Evolutionary conservation across 2,888 invertebrate species (phyloP).

Genomic region (Xanthorhoe spadicearia): DNA sequence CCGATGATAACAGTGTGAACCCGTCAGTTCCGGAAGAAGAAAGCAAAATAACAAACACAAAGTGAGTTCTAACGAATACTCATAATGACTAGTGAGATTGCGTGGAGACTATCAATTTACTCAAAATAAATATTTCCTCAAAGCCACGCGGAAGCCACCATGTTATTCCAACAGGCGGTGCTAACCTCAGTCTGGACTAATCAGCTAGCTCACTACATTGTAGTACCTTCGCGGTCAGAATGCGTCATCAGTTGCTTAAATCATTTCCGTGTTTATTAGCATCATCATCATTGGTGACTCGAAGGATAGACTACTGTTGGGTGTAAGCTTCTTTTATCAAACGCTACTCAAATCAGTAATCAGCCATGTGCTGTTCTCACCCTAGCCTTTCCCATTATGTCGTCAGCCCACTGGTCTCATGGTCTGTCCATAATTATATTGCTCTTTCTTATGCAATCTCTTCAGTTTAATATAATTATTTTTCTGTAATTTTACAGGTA

Average conservation of each 20-base stretch:
- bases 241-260: not conserved
- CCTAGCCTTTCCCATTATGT: too few species aligned
- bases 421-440: too few species aligned
- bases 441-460: not conserved
- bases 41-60: constrained; percentile 39
- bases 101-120: constrained; percentile 69
- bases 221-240: not conserved
- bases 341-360: too few species aligned
- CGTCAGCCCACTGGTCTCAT: too few species aligned
- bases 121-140: constrained; percentile 76
- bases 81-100: constrained; percentile 64
- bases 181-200: constrained; percentile 13
- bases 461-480: not conserved
- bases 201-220: constrained; percentile 24
- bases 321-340: too few species aligned
- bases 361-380: too few species aligned
- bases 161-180: constrained; percentile 71
- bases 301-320: too few species aligned
- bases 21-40: constrained; percentile 24
- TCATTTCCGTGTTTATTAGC: not conserved
- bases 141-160: constrained; percentile 75
- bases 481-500: constrained; percentile 25
- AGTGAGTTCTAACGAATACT: constrained; percentile 44
- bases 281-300: too few species aligned
- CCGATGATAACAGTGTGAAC: not conserved